Conservation (phyloP, 1,140 invertebrate species). For the Drosophila lacteicornis region DNA sequence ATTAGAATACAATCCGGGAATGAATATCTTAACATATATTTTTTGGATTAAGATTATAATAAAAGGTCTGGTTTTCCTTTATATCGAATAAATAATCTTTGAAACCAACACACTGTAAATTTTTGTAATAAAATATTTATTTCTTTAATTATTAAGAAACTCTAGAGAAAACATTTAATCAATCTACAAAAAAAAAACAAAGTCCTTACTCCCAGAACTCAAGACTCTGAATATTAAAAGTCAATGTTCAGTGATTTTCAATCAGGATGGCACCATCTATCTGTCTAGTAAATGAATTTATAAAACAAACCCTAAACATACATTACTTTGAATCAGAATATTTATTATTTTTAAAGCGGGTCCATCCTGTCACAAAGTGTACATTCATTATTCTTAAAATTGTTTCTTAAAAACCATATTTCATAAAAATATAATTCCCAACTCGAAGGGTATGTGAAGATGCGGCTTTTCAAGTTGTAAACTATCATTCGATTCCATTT, state of each 20-base stretch:
- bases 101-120: not conserved
- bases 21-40: conserved; percentile 1
- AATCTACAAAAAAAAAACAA: too few relatives aligned
- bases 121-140: too few relatives aligned
- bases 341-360: not conserved
- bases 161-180: too few relatives aligned
- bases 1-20: conserved; percentile 10
- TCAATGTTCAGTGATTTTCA: too few relatives aligned
- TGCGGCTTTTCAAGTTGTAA: not conserved
- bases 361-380: too few relatives aligned
- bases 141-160: too few relatives aligned
- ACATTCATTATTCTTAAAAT: not conserved
- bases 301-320: too few relatives aligned
- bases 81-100: not conserved
- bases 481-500: conserved; percentile 8
- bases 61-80: not conserved
- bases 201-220: too few relatives aligned
- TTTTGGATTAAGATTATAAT: not conserved
- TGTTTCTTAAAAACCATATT: not conserved
- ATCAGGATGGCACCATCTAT: too few relatives aligned
- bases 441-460: not conserved
- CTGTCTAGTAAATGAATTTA: too few relatives aligned
- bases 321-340: too few relatives aligned
- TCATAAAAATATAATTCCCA: not conserved
- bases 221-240: too few relatives aligned